Base-by-base conservation (phyloP, 2,888 invertebrate species). In the Xylota sylvarum region DNA sequence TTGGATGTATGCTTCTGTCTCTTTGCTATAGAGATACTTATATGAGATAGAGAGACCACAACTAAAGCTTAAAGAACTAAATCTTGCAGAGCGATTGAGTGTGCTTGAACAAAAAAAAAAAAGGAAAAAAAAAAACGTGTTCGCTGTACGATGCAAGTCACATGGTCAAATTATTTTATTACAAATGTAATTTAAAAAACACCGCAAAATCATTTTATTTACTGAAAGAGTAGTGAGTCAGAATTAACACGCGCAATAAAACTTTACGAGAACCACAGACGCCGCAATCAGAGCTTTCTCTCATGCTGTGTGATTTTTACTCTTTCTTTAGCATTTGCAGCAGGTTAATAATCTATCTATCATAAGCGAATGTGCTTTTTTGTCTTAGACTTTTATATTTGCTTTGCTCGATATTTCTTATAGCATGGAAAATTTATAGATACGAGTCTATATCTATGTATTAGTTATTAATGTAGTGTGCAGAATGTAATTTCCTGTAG, bases 401-500 rank as follows among this genome's bases (percentile, higher is more conserved):
- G 55, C 14, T 65, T 60, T 19, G 78, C 62, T 70, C 19, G 52
- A 62, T n/a, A n/a, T 27, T 64, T 56, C 55, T 70, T 70, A 35
- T 30, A 65, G 48, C 37, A 65, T 73, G 43, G 58, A 56, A 67
- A 74, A 52, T 27, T 14, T 27, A 30, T 43, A 14, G 6, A n/a
- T 9, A n/a, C n/a, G n/a, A n/a, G n/a, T n/a, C n/a, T n/a, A 12
- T 17, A 37, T 64, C 52, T 35, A 23, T 69, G 58, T 77, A 14
- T 78, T 52, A 32, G 60, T 62, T 55, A 7, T 35, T 43, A 35
- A 35, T 64, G 37, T n/a, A n/a, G n/a, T 2, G 23, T 72, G 30
- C 50, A 65, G 58, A 73, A 35, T 70, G 65, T 43, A 65, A 72
- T 83, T 83, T 83, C 82, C 82, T 83, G 83, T 46, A 83, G 83